These are phyloP conservation scores for Oceanodroma leucorhoa DNA, from an alignment of 2,797 vertebrate genomes.

Conservation along the genomic window DNA sequence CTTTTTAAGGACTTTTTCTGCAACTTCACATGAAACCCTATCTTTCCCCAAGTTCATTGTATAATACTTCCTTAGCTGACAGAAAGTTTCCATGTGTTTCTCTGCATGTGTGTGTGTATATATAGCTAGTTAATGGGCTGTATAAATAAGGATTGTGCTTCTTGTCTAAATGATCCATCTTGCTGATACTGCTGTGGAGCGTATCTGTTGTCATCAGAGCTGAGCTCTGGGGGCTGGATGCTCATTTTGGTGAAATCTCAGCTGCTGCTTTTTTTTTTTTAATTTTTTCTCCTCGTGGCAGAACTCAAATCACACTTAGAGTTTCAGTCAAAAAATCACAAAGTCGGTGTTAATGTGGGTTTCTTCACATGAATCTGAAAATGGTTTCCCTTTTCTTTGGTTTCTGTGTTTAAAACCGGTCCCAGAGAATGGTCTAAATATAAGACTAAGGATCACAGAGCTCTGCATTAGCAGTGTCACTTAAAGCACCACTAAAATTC, in stretches of 20 bases:
- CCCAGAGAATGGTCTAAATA: neutral
- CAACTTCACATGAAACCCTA: neutral
- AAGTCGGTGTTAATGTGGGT: neutral
- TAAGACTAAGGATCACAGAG: neutral
- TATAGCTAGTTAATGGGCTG: conserved; percentile 20
- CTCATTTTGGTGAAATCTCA: neutral
- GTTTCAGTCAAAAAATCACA: neutral
- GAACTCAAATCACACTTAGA: neutral
- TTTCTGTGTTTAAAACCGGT: neutral
- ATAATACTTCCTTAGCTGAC: neutral
- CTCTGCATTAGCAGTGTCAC: neutral
- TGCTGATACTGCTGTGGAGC: neutral
- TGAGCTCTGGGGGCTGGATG: neutral
- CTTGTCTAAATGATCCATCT: neutral
- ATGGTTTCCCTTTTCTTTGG: neutral
- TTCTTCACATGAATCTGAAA: neutral
- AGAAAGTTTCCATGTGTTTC: neutral
- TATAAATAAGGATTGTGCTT: conserved; percentile 1
- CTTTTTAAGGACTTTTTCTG: neutral
- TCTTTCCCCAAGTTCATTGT: neutral
- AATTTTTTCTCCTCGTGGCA: neutral
- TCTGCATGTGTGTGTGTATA: neutral
- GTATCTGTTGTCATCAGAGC: neutral
- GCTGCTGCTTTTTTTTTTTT: neutral
- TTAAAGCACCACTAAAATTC: neutral